phyloP scores from a whole-genome alignment of 2,797 vertebrate genomes.

The Anomalospiza imberbis region DNA sequence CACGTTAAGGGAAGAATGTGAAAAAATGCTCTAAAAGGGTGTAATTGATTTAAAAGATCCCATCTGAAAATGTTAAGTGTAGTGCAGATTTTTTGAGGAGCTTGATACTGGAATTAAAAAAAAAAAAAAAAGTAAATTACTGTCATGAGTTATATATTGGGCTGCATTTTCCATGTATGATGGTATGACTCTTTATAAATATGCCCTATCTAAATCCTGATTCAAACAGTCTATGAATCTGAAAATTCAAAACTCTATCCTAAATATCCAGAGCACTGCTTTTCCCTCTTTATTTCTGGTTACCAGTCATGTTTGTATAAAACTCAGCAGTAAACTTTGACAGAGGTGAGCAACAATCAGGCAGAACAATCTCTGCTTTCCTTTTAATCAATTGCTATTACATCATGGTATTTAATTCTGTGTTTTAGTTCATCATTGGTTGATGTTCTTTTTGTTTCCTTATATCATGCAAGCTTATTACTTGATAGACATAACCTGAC shows the following conservation, averaged over 20 bases:
- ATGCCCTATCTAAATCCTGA: neutral
- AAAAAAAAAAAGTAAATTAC: neutral
- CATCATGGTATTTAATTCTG: neutral
- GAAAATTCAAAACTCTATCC: neutral
- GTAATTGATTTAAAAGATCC: neutral
- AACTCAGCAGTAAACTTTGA: neutral
- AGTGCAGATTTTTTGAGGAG: neutral
- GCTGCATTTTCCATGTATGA: neutral
- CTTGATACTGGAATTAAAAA: neutral
- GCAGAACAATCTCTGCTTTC: neutral
- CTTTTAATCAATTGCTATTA: neutral
- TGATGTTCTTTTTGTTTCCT: neutral
- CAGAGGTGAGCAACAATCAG: neutral
- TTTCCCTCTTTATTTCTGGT: neutral
- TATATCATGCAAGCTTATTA: neutral
- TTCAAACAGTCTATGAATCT: neutral
- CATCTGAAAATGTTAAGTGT: neutral
- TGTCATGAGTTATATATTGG: neutral
- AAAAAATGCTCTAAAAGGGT: neutral
- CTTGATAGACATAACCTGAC: neutral
- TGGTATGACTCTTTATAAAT: neutral
- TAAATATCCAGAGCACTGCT: neutral
- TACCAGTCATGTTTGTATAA: neutral
- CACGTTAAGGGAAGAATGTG: neutral
- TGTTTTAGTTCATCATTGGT: neutral